These are phyloP conservation scores for Hermetia illucens DNA, from an alignment of 1,140 invertebrate genomes.

Conservation along the genomic window DNA sequence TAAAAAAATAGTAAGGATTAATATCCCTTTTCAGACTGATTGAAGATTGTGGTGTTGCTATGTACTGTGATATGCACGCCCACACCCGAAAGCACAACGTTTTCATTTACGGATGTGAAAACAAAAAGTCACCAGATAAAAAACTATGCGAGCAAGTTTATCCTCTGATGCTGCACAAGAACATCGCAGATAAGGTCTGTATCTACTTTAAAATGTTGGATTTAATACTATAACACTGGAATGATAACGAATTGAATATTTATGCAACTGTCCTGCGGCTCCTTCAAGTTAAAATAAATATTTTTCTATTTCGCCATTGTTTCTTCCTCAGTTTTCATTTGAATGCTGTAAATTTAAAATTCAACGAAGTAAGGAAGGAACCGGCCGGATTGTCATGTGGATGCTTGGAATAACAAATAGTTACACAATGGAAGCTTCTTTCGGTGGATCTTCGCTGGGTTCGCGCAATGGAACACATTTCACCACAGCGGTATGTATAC, in stretches of 20 bases:
- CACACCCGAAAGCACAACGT: slow-evolving; percentile 90
- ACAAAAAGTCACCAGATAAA: slow-evolving; percentile 58
- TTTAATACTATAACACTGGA: slow-evolving; percentile 1
- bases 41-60: slow-evolving; percentile 81
- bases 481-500: slow-evolving; percentile 37
- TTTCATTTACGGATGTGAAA: slow-evolving; percentile 94
- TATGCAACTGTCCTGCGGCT: no score
- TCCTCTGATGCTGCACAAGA: slow-evolving; percentile 84
- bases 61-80: slow-evolving; percentile 92
- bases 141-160: slow-evolving; percentile 78
- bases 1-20: slow-evolving; percentile 8
- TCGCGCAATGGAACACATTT: slow-evolving; percentile 78
- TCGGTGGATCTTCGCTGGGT: slow-evolving; percentile 71
- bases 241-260: background rate
- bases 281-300: no score
- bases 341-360: slow-evolving; percentile 88
- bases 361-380: slow-evolving; percentile 84
- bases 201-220: background rate
- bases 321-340: slow-evolving; percentile 77
- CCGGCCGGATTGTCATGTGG: slow-evolving; percentile 84
- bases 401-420: slow-evolving; percentile 86
- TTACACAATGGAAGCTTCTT: slow-evolving; percentile 89
- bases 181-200: slow-evolving; percentile 75
- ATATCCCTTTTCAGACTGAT: slow-evolving; percentile 43
- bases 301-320: slow-evolving; percentile 23